Evolutionary conservation across 2,797 vertebrate genomes (phyloP), one percentile per base, ranked within the genome.

Genomic region (Miichthys miiuy): DNA sequence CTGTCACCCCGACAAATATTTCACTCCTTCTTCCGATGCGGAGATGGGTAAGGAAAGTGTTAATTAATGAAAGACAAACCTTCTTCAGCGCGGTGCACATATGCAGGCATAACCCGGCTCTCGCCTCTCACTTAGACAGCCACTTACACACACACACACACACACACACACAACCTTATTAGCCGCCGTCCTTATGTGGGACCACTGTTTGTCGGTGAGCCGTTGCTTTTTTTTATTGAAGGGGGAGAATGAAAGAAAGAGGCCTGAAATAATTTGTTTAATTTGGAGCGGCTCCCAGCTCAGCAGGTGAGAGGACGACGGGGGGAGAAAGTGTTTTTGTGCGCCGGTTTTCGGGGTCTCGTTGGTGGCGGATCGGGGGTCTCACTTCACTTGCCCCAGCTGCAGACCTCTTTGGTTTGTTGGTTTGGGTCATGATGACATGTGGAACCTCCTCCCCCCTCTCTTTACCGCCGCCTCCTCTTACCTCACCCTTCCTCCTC

Each of bases 51-150:
- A 88, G 84, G 83, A 95, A 97, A 95, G 97, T 97, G 97, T 96
- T 97, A 97, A 97, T 97, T 96, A 97, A 96, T 95, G 95, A 95
- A 96, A 94, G 92, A 95, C 92, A 92, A 96, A 95, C 92, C 94
- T 96, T 95, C 92, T 91, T 93, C 93, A 95, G 92, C 96, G 94
- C 92, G 94, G 93, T 92, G 94, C 94, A 95, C 91, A 94, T 88
- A 80, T 85, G 61, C 64, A 77, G 75, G 56, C 73, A 34, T 48
- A 72, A 84, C 79, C 78, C 73, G 14, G 72, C 67, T 69, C 65
- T 65, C 68, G 14, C 56, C 65, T 38, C 46, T 34, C 72, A 58
- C 77, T 68, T 7, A 23, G 27, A 38, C 81, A 68, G 58, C 56
- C 81, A 82, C 79, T 75, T 57, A 69, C 10, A 71, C 66, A 69